Conservation (phyloP, 2,888 invertebrate species). For the Hetaerina titia region DNA sequence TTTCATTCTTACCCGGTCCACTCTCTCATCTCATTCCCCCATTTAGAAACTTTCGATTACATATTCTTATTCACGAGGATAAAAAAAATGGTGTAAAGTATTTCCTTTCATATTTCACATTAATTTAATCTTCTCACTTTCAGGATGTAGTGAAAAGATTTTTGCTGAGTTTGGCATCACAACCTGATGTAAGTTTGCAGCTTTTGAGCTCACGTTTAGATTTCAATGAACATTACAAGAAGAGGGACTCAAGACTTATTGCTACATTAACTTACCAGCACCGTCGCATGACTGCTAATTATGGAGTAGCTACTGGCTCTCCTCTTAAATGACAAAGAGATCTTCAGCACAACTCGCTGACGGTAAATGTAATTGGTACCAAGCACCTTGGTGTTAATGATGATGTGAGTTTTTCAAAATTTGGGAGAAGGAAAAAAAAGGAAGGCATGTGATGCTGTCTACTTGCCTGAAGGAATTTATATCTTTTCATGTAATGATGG, state of each 20-base stretch:
- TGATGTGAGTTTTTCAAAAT: conserved; percentile 3
- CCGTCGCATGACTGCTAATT: conserved; percentile 72
- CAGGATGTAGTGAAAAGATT: conserved; percentile 92
- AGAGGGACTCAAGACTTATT: conserved; percentile 87
- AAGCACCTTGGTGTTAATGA: conserved; percentile 9
- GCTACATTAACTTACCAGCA: conserved; percentile 78
- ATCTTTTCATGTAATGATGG: not conserved
- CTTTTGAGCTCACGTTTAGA: conserved; percentile 94
- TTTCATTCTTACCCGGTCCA: too few relatives aligned
- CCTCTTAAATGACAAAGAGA: conserved; percentile 54
- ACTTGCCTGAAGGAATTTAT: not conserved
- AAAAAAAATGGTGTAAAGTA: not conserved
- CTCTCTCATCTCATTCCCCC: too few relatives aligned
- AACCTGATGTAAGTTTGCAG: conserved; percentile 92
- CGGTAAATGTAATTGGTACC: not conserved
- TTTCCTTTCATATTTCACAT: not conserved
- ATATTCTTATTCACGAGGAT: too few relatives aligned
- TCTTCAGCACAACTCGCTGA: conserved; percentile 42
- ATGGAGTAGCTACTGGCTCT: not conserved
- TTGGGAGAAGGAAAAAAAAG: conserved; percentile 51
- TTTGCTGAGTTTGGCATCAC: conserved; percentile 89
- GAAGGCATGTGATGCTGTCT: conserved; percentile 63
- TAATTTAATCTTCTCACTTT: conserved; percentile 37
- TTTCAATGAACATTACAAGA: conserved; percentile 97
- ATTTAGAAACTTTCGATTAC: too few relatives aligned